phyloP scores from a whole-genome alignment of 92 coral and sea anemone species.

The Zoanthus gigantus region DNA sequence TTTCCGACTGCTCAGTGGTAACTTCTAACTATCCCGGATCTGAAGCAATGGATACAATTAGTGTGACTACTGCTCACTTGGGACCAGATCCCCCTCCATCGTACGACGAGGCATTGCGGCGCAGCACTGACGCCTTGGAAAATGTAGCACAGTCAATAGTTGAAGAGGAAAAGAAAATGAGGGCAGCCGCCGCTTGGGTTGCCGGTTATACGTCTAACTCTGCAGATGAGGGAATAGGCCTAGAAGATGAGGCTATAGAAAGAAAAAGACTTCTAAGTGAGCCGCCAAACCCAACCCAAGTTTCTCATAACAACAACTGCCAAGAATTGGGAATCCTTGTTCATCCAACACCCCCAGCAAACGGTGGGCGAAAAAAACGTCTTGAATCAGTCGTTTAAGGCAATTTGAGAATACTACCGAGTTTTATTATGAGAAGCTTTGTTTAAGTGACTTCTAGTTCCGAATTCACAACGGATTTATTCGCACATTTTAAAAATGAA shows the following conservation, averaged over 20 bases:
- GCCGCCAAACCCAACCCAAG: background rate
- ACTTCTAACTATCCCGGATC: background rate
- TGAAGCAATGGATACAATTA: background rate
- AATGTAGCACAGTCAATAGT: background rate
- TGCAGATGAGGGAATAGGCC: slow-evolving; percentile 31
- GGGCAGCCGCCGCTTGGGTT: slow-evolving; percentile 25
- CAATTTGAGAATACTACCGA: background rate
- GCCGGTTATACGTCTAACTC: background rate
- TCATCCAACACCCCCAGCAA: slow-evolving; percentile 1
- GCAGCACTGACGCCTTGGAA: slow-evolving; percentile 14
- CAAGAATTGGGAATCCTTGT: background rate
- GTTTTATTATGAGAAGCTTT: no score
- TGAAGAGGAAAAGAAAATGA: slow-evolving; percentile 2
- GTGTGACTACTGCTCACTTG: slow-evolving; percentile 5
- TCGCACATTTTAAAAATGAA: no score
- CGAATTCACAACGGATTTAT: no score
- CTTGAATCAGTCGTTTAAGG: slow-evolving; percentile 22
- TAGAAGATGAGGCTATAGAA: slow-evolving; percentile 14
- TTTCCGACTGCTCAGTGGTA: background rate
- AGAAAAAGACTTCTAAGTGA: slow-evolving; percentile 11
- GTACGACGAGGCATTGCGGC: slow-evolving; percentile 31
- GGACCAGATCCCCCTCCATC: slow-evolving; percentile 28
- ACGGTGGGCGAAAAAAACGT: background rate
- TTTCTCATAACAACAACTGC: background rate
- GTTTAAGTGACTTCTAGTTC: no score